Conservation (phyloP, 2,888 invertebrate species). For the Machimus rusticus region DNA sequence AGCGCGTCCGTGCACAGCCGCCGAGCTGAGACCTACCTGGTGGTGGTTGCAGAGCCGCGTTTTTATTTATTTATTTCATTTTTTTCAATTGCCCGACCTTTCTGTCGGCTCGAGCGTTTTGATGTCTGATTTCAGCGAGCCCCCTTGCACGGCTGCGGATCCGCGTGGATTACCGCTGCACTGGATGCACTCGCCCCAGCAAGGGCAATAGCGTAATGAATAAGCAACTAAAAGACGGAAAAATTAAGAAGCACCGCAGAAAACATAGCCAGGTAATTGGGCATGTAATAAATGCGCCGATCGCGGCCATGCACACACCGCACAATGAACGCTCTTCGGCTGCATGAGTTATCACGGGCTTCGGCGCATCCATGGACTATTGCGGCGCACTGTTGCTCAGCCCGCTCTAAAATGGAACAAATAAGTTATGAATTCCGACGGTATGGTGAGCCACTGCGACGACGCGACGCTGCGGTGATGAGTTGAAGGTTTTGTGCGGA, state of each 20-base stretch:
- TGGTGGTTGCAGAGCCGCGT: not conserved
- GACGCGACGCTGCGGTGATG: not conserved
- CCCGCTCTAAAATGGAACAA: slow-evolving; percentile 29
- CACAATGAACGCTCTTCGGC: slow-evolving; percentile 19
- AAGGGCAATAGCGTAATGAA: slow-evolving; percentile 34
- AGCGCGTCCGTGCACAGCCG: not conserved
- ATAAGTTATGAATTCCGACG: slow-evolving; percentile 30
- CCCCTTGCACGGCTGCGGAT: not conserved
- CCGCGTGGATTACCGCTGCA: not conserved
- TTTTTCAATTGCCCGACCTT: not conserved
- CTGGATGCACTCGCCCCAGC: not conserved
- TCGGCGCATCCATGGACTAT: not conserved
- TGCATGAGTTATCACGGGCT: slow-evolving; percentile 8
- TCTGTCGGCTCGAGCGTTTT: not conserved
- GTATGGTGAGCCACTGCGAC: not conserved
- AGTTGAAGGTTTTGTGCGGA: slow-evolving; percentile 20
- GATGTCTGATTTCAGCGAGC: slow-evolving; percentile 7
- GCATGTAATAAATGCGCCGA: slow-evolving; percentile 39
- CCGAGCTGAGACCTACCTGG: not conserved
- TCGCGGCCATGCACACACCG: slow-evolving; percentile 2
- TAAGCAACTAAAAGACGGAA: slow-evolving; percentile 34
- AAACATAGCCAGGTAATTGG: slow-evolving; percentile 32
- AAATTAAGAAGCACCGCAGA: slow-evolving; percentile 35
- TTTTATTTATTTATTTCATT: not conserved
- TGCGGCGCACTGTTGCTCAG: not conserved